Percentiles rank a stretch among this genome's conserved stretches.
Conservation (phyloP, 1,140 invertebrate species). For the Bradynema listronoti region DNA sequence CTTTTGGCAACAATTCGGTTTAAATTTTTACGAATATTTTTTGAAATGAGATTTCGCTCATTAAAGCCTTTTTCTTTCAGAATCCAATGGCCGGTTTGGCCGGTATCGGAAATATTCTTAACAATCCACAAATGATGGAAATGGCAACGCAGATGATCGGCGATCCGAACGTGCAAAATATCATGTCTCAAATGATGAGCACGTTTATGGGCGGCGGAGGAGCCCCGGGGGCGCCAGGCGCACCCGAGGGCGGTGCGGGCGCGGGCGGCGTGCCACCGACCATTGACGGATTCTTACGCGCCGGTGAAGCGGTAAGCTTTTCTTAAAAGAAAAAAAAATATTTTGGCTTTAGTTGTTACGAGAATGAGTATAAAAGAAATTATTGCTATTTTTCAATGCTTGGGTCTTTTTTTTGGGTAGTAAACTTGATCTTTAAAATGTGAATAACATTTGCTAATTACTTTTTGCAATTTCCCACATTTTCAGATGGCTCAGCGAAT, state of each 20-base stretch:
- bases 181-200: constrained; percentile 44
- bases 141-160: constrained; percentile 39
- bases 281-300: constrained; percentile 35
- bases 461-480: not conserved
- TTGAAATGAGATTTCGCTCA: constrained; percentile 2
- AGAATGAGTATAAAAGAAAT: too few species aligned
- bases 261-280: not conserved
- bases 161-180: constrained; percentile 23
- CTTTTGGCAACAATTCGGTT: constrained; percentile 22
- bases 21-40: constrained; percentile 1
- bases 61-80: constrained; percentile 25
- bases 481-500: constrained; percentile 21
- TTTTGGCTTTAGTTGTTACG: too few species aligned
- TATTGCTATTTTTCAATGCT: too few species aligned
- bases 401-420: too few species aligned
- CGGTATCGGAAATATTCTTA: constrained; percentile 37
- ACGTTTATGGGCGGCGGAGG: constrained; percentile 28
- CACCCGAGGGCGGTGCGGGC: constrained; percentile 5
- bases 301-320: constrained; percentile 40
- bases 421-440: too few species aligned
- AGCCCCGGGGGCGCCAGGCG: too few species aligned
- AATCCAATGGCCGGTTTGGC: constrained; percentile 21
- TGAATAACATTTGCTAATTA: too few species aligned
- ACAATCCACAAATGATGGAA: constrained; percentile 38
- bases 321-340: too few species aligned